Conservation (phyloP, 2,113 vertebrate genomes). For the Meriones unguiculatus region DNA sequence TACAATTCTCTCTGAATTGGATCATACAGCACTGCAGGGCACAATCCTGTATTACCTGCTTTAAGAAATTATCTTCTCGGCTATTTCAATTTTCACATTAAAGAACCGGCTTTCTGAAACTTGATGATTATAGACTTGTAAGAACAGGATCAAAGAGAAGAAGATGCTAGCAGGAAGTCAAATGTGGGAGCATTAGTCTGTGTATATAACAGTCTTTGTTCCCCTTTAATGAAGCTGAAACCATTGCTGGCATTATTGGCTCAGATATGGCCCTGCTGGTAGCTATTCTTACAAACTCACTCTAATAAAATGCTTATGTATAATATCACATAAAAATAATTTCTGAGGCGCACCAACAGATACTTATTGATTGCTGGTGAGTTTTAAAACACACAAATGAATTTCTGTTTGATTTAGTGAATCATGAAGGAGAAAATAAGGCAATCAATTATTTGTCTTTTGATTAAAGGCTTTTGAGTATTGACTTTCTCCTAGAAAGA, state of each 20-base stretch:
- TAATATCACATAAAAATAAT: slow-evolving; percentile 57
- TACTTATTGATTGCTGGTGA: slow-evolving; percentile 62
- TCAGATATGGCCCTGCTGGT: slow-evolving; percentile 46
- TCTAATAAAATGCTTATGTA: slow-evolving; percentile 64
- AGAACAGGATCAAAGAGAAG: slow-evolving; percentile 82
- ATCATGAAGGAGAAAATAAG: slow-evolving; percentile 65
- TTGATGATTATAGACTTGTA: slow-evolving; percentile 80
- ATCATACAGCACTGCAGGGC: slow-evolving; percentile 55
- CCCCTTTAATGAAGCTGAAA: slow-evolving; percentile 75
- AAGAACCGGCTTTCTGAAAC: slow-evolving; percentile 80
- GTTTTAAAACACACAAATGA: slow-evolving; percentile 65
- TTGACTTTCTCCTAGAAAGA: slow-evolving; percentile 66
- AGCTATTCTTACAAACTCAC: slow-evolving; percentile 48
- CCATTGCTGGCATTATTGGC: slow-evolving; percentile 46
- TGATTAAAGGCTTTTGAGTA: slow-evolving; percentile 70
- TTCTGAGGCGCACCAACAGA: slow-evolving; percentile 60
- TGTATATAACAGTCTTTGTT: slow-evolving; percentile 71
- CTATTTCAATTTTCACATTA: slow-evolving; percentile 86
- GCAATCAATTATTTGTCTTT: slow-evolving; percentile 74
- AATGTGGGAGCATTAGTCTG: slow-evolving; percentile 78
- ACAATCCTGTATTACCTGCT: slow-evolving; percentile 74
- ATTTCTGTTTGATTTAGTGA: slow-evolving; percentile 49
- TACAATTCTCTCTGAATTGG: slow-evolving; percentile 76
- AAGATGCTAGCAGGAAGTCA: slow-evolving; percentile 77
- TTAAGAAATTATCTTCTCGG: slow-evolving; percentile 81